Evolutionary conservation across 2,113 vertebrate genomes (phyloP), one percentile per base, ranked within the genome.

Genomic region (Lipophrys pholis): DNA sequence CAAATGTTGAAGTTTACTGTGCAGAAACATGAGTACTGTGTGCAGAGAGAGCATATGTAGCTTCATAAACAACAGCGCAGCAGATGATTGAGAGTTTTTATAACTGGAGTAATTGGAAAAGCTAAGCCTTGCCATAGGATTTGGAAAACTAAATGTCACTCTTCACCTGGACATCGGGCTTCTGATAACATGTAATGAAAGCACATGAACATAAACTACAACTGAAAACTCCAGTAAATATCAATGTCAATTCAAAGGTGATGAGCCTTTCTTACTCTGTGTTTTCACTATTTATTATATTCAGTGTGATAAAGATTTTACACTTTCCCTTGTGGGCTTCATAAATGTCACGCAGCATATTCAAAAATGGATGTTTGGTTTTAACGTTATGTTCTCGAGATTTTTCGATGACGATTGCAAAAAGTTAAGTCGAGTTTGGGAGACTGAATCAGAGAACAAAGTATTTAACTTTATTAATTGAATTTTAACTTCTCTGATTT

Each of bases 1-100:
- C 21, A 30, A 71, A 73, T 36, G 36, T 49, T 11, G 39, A 56
- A 16, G 46, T 65, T 65, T 65, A 41, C 17, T 50, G 16, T 57
- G 39, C 39, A 53, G 11, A 15, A 38, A 12, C 48, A 61, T n/a
- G 56, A 71, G 15, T 14, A 43, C 42, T 12, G 42, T 11, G 5
- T 5, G 8, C 9, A 5, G 11, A 43, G 11, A 11, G 42, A 43
- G 11, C 9, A 43, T 11, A 11, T 43, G 42, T 11, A 43, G 8
- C 9, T 43, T 9, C 8, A 43, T 5, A 43, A 10, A 43, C 42
- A 9, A 43, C 9, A 5, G 42, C 11, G 42, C 36, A 64, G 15
- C 46, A 40, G 48, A 51, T 51, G 49, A 64, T 40, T 51, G 36
- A 51, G 48, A 41, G 40, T 57, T 46, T 46, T 46, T 14, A 14